Evolutionary conservation across 2,113 vertebrate species (phyloP).

Genomic region (Spea bombifrons): DNA sequence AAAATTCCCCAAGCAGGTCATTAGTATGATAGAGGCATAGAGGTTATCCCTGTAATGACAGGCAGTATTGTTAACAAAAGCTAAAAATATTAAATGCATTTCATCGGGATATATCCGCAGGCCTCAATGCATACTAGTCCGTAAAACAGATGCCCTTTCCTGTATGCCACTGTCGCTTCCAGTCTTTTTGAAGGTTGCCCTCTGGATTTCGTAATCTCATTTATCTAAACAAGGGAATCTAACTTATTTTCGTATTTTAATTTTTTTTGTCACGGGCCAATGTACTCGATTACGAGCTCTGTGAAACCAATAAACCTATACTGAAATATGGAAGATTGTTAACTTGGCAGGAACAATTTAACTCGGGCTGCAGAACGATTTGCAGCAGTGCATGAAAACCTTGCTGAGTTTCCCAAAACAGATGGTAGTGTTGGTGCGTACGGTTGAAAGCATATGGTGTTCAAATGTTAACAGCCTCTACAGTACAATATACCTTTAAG

Average conservation of each 20-base stretch:
- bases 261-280: constrained; percentile 37
- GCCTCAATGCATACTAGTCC: neutral
- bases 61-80: neutral
- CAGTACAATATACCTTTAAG: too few relatives aligned
- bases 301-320: constrained; percentile 53
- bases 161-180: neutral
- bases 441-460: too few relatives aligned
- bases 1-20: constrained; percentile 34
- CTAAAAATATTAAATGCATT: neutral
- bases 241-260: constrained; percentile 39
- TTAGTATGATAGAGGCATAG: constrained; percentile 23
- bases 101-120: neutral
- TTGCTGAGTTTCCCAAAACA: too few relatives aligned
- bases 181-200: neutral
- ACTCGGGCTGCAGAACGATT: constrained; percentile 54
- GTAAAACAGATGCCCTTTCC: constrained; percentile 7
- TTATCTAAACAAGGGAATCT: constrained; percentile 43
- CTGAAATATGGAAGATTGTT: constrained; percentile 45
- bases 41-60: neutral
- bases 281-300: constrained; percentile 48
- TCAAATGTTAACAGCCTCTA: too few relatives aligned
- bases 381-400: constrained; percentile 30
- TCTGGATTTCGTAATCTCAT: constrained; percentile 40
- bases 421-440: too few relatives aligned
- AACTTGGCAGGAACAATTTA: constrained; percentile 54